These are phyloP conservation scores for Schizaphis graminum DNA, from an alignment of 2,888 invertebrate species.

Conservation along the genomic window DNA sequence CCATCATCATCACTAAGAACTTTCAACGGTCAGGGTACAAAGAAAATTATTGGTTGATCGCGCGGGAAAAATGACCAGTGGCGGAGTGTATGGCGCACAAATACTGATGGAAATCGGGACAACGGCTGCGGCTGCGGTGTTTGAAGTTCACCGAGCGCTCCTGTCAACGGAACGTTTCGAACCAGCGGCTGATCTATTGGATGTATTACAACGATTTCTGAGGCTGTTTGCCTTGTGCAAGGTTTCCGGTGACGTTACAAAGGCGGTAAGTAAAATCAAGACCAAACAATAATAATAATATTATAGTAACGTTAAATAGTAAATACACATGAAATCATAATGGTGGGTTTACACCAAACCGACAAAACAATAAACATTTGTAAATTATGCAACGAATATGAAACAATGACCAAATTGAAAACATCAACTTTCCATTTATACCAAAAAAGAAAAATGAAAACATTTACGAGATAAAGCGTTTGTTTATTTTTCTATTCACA, in stretches of 20 bases:
- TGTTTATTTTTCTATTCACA: no score
- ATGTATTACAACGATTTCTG: conserved; percentile 32
- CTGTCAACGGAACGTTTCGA: conserved; percentile 16
- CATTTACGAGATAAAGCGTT: no score
- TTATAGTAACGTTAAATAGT: neutral
- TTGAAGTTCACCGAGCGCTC: conserved; percentile 49
- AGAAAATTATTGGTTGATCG: conserved; percentile 18
- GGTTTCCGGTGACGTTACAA: conserved; percentile 49
- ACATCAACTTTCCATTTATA: no score
- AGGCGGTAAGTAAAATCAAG: conserved; percentile 7
- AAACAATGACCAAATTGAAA: no score
- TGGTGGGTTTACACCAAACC: no score
- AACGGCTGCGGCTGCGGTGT: conserved; percentile 27
- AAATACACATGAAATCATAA: neutral
- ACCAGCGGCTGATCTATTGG: conserved; percentile 53
- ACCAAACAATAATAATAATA: neutral
- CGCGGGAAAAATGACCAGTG: neutral
- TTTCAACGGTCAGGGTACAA: conserved; percentile 17
- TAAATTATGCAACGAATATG: no score
- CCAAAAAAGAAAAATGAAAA: no score
- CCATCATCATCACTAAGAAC: neutral
- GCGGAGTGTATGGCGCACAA: neutral
- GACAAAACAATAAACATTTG: no score
- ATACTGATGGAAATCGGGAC: conserved; percentile 31
- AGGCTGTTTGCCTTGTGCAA: conserved; percentile 59